Evolutionary conservation across 1,140 invertebrate species (phyloP), one percentile per base, ranked within the genome.

Genomic region (Danaus melanippus): DNA sequence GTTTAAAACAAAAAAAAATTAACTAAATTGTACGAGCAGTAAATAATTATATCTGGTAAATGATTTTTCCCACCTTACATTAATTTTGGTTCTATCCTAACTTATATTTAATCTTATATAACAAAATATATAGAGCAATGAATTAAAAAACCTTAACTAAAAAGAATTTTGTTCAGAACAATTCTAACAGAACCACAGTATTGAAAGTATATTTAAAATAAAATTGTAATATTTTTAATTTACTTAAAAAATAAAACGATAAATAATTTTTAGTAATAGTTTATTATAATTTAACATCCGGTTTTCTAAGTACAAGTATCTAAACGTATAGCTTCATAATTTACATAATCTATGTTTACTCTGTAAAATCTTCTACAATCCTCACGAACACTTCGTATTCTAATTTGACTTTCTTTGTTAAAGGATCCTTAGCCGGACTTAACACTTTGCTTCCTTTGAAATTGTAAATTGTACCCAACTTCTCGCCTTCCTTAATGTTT

Each of bases 311-410:
- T n/a, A n/a, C n/a, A 48, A 46, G 12, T n/a, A 42, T 43, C 40
- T 43, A 15, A 42, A 41, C 45, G 48, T 55, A 51, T 50, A 43
- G 15, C 40, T 46, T 43, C 43, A 56, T 55, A 51, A 39, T 60
- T 52, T 61, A 59, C 12, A 58, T 57, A 61, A 42, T 45, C 53
- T 60, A 56, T 42, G 41, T 50, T 61, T 50, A 58, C 46, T 65
- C 48, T n/a, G 61, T 67, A 12, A 67, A 49, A 43, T 78, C 74
- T 46, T 84, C 77, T 10, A 80, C 68, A 9, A 85, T 70, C 58
- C 72, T 72, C 6, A 83, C 72, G 48, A 76, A 78, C 12, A 85
- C 76, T 74, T 85, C 82, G 44, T 85, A 85, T 48, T 85, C 75
- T 52, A 85, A 64, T 60, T 82, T 83, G 41, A 85, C 47, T 55